Evolutionary conservation across 2,888 invertebrate species (phyloP), one percentile per base, ranked within the genome.

Genomic region (Andrena praecox): DNA sequence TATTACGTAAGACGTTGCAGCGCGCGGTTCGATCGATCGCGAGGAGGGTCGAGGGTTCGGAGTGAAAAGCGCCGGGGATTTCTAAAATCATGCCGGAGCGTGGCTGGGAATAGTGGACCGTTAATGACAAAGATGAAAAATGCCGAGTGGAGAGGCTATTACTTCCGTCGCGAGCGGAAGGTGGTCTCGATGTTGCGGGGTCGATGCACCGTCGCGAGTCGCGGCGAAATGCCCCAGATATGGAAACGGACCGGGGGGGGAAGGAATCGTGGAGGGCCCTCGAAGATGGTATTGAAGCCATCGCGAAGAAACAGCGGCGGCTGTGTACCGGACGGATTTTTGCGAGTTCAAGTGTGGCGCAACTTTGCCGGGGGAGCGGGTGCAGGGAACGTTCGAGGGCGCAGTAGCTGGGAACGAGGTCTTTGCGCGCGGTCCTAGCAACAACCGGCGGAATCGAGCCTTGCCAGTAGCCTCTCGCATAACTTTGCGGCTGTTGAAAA

Each of bases 401-500:
- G 56, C 56, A 62, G 64, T 79, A 62, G 70, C 80, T 63, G 60
- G 20, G 50, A 80, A 75, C 74, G 79, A 80, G 72, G 64, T 80
- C 71, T 83, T 85, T 84, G 74, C 79, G 48, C 50, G 64, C 67
- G 71, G 50, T 27, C 27, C 66, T 62, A 60, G 64, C 75, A 79
- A 77, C 87, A 74, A 82, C 76, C 69, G 20, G 16, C 8, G 76
- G 74, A 62, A 66, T 64, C 67, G 52, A 50, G 20, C 67, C 71
- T 70, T 68, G 71, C 68, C 68, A 59, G 80, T 75, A 84, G 80
- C 83, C 66, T 48, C 60, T 75, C 74, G 71, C 83, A 62, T 86
- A 86, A 86, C 77, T 80, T 80, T 67, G 64, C 69, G 48, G 74
- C 50, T 66, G 74, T 50, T 80, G 70, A 62, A 86, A 78, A 74